These are phyloP conservation scores for Gorsachius goisagi DNA, from an alignment of 2,113 vertebrate species.

Conservation along the genomic window DNA sequence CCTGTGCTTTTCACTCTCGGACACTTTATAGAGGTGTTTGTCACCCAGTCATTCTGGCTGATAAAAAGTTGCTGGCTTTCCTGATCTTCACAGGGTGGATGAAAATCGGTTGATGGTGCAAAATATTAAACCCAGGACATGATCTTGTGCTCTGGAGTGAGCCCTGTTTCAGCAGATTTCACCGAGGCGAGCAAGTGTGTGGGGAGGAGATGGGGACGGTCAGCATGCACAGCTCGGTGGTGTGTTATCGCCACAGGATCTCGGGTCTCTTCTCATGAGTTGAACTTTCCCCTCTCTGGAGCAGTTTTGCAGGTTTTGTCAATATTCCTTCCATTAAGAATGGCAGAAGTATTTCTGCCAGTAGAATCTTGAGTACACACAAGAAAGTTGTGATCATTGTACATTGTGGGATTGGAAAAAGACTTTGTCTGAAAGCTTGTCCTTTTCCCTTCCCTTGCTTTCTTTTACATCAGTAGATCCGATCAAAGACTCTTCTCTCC, in stretches of 20 bases:
- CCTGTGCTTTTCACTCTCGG: not conserved
- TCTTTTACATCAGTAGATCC: not conserved
- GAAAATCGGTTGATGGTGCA: not conserved
- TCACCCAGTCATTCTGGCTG: fast-evolving
- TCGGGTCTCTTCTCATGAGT: not conserved
- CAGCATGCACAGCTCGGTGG: not conserved
- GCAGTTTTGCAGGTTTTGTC: not conserved
- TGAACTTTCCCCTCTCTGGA: not conserved
- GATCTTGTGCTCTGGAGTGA: not conserved
- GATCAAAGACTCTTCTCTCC: not conserved
- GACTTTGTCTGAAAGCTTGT: not conserved
- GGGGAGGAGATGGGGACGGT: not conserved
- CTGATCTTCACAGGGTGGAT: not conserved
- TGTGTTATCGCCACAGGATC: not conserved
- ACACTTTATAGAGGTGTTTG: not conserved
- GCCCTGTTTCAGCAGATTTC: not conserved
- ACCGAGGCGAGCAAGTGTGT: not conserved
- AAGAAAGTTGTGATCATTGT: not conserved
- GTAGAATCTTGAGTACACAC: not conserved
- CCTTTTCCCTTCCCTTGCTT: not conserved
- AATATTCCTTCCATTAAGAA: not conserved
- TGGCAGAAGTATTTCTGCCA: not conserved
- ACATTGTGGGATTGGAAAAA: not conserved
- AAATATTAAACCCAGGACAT: not conserved
- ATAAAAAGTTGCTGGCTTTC: not conserved